phyloP scores from a whole-genome alignment of 2,113 vertebrate genomes.

The Anas platyrhynchos region DNA sequence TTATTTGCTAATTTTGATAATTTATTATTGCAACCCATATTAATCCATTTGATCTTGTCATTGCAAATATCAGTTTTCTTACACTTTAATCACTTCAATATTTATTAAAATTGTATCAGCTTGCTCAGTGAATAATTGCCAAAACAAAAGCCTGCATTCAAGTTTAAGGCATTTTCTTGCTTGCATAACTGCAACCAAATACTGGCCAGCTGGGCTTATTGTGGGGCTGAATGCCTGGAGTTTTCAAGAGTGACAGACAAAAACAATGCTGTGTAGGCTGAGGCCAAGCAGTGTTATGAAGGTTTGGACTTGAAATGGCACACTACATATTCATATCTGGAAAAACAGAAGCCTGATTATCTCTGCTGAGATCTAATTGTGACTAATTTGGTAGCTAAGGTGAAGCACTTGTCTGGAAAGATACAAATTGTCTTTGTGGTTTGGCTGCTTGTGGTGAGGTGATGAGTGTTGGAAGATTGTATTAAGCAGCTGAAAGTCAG shows the following conservation, averaged over 20 bases:
- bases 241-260: not conserved
- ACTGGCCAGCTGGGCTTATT: not conserved
- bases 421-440: not conserved
- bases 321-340: not conserved
- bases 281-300: not conserved
- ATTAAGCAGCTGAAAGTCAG: not conserved
- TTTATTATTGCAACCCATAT: not conserved
- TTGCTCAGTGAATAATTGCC: not conserved
- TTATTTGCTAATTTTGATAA: constrained; percentile 8
- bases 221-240: not conserved
- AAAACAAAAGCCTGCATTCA: not conserved
- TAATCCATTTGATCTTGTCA: constrained; percentile 13
- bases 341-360: not conserved
- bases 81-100: not conserved
- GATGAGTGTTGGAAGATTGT: not conserved
- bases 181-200: not conserved
- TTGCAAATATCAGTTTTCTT: constrained; percentile 8
- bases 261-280: not conserved
- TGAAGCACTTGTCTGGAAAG: not conserved
- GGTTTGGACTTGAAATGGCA: not conserved
- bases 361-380: not conserved
- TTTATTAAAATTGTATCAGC: not conserved
- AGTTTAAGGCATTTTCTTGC: not conserved
- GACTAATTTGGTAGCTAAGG: not conserved
- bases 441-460: not conserved